Conservation (phyloP, 2,113 vertebrate species). For the Hemichromis elongatus region DNA sequence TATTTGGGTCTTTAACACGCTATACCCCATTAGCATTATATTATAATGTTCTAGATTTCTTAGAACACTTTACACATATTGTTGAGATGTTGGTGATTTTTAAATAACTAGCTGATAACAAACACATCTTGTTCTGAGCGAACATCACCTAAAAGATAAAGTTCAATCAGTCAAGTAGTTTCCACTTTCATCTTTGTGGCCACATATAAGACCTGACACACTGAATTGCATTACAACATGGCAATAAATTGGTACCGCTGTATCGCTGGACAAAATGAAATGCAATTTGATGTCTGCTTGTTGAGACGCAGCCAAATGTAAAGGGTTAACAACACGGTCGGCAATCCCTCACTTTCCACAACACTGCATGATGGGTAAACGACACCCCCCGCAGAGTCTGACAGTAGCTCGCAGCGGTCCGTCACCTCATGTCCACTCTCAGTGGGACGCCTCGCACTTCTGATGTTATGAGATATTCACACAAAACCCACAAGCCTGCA, state of each 20-base stretch:
- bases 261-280: neutral
- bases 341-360: constrained; percentile 16
- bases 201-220: neutral
- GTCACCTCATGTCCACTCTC: constrained; percentile 41
- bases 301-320: constrained; percentile 15
- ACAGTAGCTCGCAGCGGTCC: constrained; percentile 39
- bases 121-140: neutral
- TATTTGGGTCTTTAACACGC: neutral
- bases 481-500: neutral
- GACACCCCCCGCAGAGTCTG: constrained; percentile 33
- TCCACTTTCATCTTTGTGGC: neutral
- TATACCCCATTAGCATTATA: neutral
- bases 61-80: neutral
- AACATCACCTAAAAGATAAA: neutral
- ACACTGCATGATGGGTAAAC: constrained; percentile 30
- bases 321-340: constrained; percentile 38
- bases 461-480: constrained; percentile 29
- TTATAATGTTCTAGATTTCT: neutral
- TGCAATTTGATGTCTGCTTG: neutral
- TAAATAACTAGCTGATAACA: neutral
- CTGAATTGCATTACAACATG: neutral
- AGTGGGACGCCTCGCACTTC: constrained; percentile 17
- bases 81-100: neutral
- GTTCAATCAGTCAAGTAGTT: neutral
- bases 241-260: neutral